Percentiles rank a stretch among this genome's conserved stretches.
Conservation (phyloP, 2,797 vertebrate species). For the Microctenopoma stevenorrisi region DNA sequence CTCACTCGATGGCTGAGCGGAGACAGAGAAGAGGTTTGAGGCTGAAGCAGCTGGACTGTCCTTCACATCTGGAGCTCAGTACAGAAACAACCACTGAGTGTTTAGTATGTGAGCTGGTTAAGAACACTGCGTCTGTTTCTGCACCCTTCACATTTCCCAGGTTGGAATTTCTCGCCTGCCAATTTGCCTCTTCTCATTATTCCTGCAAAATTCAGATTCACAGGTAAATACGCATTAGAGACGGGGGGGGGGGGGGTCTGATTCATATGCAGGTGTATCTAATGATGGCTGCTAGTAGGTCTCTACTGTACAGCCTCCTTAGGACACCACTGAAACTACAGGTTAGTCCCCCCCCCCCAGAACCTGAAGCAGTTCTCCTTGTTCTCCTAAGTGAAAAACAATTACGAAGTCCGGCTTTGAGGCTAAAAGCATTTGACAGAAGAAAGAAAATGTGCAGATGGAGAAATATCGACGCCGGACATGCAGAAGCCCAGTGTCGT, state of each 20-base stretch:
- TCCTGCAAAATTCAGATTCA: slow-evolving; percentile 30
- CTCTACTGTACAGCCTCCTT: not conserved
- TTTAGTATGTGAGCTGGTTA: not conserved
- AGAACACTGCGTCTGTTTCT: not conserved
- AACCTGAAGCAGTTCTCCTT: not conserved
- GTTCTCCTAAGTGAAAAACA: not conserved
- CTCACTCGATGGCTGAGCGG: too few relatives aligned
- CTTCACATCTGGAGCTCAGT: not conserved
- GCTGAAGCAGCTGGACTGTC: not conserved
- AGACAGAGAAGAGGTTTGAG: not conserved
- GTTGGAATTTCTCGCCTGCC: slow-evolving; percentile 15
- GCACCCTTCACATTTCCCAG: slow-evolving; percentile 22
- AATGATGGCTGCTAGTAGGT: slow-evolving; percentile 13
- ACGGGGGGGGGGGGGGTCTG: not conserved
- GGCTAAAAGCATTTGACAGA: not conserved
- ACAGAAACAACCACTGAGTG: not conserved
- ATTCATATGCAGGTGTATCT: slow-evolving; percentile 33
- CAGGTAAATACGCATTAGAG: slow-evolving; percentile 49
- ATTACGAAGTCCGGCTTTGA: not conserved
- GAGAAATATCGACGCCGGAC: not conserved
- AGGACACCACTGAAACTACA: not conserved
- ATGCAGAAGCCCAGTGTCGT: not conserved
- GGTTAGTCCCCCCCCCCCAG: not conserved
- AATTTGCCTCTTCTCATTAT: slow-evolving; percentile 42
- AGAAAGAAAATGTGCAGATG: not conserved